A percentile compares a stretch with the other conserved stretches of the same genome.
These are phyloP conservation scores for Sorex fumeus DNA, from an alignment of 2,113 vertebrate species.

Conservation along the genomic window DNA sequence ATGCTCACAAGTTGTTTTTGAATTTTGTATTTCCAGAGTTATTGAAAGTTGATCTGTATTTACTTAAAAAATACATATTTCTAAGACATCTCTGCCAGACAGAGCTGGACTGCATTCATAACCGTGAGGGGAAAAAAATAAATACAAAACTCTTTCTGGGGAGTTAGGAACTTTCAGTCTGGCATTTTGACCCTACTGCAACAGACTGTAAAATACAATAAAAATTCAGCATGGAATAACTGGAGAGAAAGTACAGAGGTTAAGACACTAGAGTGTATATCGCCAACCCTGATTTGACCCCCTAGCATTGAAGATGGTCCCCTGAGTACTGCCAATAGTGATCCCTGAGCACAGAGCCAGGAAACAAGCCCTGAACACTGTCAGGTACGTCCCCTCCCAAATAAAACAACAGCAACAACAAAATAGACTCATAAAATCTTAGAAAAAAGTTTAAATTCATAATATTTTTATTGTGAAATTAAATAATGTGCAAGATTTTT, in stretches of 20 bases:
- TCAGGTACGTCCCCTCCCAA: too few relatives aligned
- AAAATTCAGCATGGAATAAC: too few relatives aligned
- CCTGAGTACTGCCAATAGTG: too few relatives aligned
- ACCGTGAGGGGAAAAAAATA: neutral
- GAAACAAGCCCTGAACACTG: too few relatives aligned
- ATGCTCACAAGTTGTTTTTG: conserved; percentile 63
- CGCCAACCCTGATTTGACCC: too few relatives aligned
- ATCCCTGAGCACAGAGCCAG: too few relatives aligned
- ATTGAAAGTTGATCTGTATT: conserved; percentile 47
- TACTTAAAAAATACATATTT: conserved; percentile 43
- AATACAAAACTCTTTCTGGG: neutral
- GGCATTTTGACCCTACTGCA: neutral
- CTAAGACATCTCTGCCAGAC: neutral
- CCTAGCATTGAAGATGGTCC: too few relatives aligned
- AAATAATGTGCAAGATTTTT: conserved; percentile 60
- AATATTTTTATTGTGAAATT: conserved; percentile 13
- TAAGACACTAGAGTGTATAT: too few relatives aligned
- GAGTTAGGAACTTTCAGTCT: neutral
- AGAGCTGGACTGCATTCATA: neutral
- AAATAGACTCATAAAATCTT: conserved; percentile 15
- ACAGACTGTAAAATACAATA: neutral
- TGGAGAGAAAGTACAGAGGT: too few relatives aligned
- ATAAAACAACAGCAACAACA: neutral
- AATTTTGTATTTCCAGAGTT: conserved; percentile 9
- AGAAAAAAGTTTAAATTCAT: conserved; percentile 34